Evolutionary conservation across 1,140 invertebrate species (phyloP).

Genomic region (Drosophila navojoa): DNA sequence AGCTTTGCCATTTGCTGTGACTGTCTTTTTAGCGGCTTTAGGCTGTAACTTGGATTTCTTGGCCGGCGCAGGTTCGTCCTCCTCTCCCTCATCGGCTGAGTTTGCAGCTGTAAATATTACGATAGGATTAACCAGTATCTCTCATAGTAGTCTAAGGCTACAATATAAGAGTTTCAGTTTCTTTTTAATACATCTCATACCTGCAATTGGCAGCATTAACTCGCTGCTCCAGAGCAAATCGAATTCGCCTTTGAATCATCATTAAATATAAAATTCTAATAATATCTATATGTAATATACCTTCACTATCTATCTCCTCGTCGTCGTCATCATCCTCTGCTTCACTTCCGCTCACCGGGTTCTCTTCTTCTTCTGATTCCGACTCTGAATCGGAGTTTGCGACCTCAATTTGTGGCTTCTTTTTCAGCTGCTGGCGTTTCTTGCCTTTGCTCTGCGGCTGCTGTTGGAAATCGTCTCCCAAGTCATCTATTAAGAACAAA

Average conservation of each 20-base stretch:
- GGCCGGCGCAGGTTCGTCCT: conserved; percentile 49
- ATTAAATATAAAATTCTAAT: conserved; percentile 1
- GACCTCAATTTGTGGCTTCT: conserved; percentile 70
- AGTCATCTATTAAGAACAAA: conserved; percentile 39
- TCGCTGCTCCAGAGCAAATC: conserved; percentile 48
- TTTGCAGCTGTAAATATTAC: conserved; percentile 21
- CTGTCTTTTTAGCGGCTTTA: conserved; percentile 26
- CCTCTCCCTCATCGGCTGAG: conserved; percentile 11
- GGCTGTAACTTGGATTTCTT: conserved; percentile 57
- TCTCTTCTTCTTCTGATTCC: conserved; percentile 41
- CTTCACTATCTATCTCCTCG: conserved; percentile 22
- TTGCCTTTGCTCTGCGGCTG: conserved; percentile 50
- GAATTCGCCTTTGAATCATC: conserved; percentile 82
- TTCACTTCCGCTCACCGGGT: conserved; percentile 5
- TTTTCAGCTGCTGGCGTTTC: conserved; percentile 50
- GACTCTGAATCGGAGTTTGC: conserved; percentile 71
- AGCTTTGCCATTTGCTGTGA: conserved; percentile 49
- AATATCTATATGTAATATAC: conserved; percentile 1
- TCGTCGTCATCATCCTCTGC: conserved; percentile 27
- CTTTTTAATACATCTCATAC: conserved; percentile 50
- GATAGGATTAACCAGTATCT: neutral
- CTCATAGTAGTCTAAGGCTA: neutral
- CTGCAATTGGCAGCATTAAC: conserved; percentile 56
- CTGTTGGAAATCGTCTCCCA: conserved; percentile 68
- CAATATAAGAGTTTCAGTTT: conserved; percentile 33